A percentile compares a stretch with the other conserved stretches of the same genome.
phyloP scores from a whole-genome alignment of 1,140 invertebrate genomes.

The Eurosta solidaginis region DNA sequence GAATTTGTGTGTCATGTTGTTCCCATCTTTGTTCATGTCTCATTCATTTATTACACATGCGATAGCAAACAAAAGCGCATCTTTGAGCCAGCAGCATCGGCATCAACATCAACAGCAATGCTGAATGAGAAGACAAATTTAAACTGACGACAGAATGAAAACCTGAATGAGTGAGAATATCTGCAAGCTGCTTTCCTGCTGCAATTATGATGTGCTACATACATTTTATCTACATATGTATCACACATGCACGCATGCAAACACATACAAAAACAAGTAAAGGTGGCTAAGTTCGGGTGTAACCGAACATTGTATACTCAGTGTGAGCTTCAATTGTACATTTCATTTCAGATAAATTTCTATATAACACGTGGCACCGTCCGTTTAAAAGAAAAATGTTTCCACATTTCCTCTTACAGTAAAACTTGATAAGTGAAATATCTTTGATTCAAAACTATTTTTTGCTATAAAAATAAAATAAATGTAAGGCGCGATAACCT shows the following conservation, averaged over 20 bases:
- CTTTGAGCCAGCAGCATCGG: background rate
- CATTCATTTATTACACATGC: slow-evolving; percentile 13
- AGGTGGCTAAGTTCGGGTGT: no score
- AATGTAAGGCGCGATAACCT: no score
- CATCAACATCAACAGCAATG: background rate
- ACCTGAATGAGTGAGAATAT: background rate
- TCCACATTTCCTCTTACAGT: no score
- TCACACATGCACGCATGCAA: background rate
- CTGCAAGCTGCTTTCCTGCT: slow-evolving; percentile 7
- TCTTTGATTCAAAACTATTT: no score
- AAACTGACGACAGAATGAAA: slow-evolving; percentile 9
- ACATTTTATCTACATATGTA: background rate
- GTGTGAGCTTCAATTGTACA: no score
- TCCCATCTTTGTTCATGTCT: slow-evolving; percentile 2
- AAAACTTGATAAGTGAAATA: no score
- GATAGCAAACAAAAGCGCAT: background rate
- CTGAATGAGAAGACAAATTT: slow-evolving; percentile 26
- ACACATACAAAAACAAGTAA: background rate
- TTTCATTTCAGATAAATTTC: no score
- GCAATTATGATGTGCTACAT: slow-evolving; percentile 5
- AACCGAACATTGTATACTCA: no score
- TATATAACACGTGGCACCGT: no score
- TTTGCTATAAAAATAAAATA: no score
- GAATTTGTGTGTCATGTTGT: background rate
- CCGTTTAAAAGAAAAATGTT: no score